Evolutionary conservation across 2,113 vertebrate genomes (phyloP).

Genomic region (Zapornia atra): DNA sequence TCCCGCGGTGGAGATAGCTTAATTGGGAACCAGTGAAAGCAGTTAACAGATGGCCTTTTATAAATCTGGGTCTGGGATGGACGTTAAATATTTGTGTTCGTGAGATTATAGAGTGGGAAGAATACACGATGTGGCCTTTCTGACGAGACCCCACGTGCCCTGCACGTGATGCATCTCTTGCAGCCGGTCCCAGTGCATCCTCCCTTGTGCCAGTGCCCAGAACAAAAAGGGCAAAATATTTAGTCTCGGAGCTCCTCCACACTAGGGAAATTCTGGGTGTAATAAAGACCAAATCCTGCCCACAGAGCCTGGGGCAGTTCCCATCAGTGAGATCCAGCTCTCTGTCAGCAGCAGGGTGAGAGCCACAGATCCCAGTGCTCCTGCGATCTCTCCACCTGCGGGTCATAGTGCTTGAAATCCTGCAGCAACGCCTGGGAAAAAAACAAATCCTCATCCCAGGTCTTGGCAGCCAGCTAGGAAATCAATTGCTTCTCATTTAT

Average conservation of each 20-base stretch:
- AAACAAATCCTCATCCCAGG: background rate
- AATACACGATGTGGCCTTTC: background rate
- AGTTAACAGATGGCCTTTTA: background rate
- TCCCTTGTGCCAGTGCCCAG: background rate
- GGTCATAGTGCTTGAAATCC: rapidly evolving
- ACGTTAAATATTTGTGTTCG: background rate
- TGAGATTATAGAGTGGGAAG: background rate
- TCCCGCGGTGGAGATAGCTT: background rate
- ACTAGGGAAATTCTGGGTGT: background rate
- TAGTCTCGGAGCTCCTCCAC: background rate
- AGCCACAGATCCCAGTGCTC: background rate
- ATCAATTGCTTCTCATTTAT: constrained; percentile 34
- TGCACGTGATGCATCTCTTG: background rate
- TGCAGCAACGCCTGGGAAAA: background rate
- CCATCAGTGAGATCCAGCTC: background rate
- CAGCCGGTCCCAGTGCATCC: background rate
- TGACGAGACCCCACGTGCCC: rapidly evolving
- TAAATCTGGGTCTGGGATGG: background rate
- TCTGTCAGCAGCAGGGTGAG: background rate
- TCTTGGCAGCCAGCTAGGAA: background rate
- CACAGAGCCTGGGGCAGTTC: rapidly evolving
- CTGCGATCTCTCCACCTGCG: background rate
- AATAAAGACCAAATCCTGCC: background rate
- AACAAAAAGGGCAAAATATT: background rate
- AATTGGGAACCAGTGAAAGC: constrained; percentile 1